Evolutionary conservation across 2,797 vertebrate genomes (phyloP), one percentile per base, ranked within the genome.

Genomic region (Cheirogaleus major): DNA sequence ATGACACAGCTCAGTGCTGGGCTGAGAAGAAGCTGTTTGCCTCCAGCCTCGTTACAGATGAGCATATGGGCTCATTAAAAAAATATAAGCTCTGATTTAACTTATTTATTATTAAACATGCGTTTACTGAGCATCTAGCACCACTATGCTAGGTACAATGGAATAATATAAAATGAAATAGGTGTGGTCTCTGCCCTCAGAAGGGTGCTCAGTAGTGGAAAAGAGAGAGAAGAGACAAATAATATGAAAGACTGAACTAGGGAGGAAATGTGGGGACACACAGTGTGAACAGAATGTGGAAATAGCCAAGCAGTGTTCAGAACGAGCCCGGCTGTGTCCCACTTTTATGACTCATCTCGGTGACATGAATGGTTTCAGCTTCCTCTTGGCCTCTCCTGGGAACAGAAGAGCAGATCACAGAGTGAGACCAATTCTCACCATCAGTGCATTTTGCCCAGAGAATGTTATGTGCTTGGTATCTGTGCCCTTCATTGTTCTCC

Each of bases 51-150:
- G 17, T 50, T 63, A 35, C 15, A 75, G 43, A 70, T 63, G 23
- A 84, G 23, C 43, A 69, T 88, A 50, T 32, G 82, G 27, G 23
- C 23, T 93, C 70, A 82, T 85, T 86, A 79, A 87, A 95, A 73
- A 82, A 18, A 32, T 45, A 61, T 45, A 35, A 78, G 27, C 11
- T 70, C 76, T 80, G n/a, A 81, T 85, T 95, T 94, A 67, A 72
- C 63, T 57, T 91, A 95, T 45, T 91, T 93, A 35, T 84, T 85
- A 84, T 50, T 81, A 65, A 93, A 59, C 10, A 41, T 35, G 35
- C 35, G 32, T 70, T 88, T 80, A 81, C 9, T 75, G 27, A 93
- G 86, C 73, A 92, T 45, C 25, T 65, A 89, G 45, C 69, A 93
- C 50, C 70, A 61, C 43, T 50, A 13, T 38, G 18, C 43, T 38